These are phyloP conservation scores for Hyposoter didymator DNA, from an alignment of 2,888 invertebrate species.

Conservation along the genomic window DNA sequence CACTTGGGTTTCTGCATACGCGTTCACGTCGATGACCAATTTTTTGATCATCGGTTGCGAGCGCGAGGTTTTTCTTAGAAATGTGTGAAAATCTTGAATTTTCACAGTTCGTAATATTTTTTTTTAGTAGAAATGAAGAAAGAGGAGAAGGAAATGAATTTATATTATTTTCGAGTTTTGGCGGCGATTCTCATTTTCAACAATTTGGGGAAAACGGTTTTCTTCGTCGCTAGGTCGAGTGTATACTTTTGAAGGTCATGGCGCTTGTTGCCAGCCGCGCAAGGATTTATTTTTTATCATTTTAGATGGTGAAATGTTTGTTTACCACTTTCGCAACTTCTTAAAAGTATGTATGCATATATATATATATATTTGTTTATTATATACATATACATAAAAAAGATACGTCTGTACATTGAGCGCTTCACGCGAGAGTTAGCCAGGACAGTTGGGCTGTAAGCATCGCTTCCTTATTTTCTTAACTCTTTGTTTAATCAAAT, in stretches of 20 bases:
- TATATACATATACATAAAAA: constrained; percentile 66
- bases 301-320: not conserved
- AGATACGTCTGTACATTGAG: constrained; percentile 77
- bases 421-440: constrained; percentile 70
- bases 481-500: constrained; percentile 6
- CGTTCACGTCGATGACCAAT: not conserved
- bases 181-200: too few species aligned
- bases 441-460: constrained; percentile 44
- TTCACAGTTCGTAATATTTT: not conserved
- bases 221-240: too few species aligned
- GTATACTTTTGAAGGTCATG: not conserved
- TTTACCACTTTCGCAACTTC: not conserved
- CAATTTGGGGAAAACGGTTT: too few species aligned
- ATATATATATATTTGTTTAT: constrained; percentile 48
- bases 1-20: not conserved
- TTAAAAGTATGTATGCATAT: not conserved
- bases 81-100: not conserved
- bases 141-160: not conserved
- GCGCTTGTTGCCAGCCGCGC: not conserved
- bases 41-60: not conserved
- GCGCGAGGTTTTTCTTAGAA: not conserved
- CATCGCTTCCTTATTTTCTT: constrained; percentile 46
- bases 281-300: not conserved
- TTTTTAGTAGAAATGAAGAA: not conserved
- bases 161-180: too few species aligned